A percentile compares a stretch with the other conserved stretches of the same genome.
phyloP scores from a whole-genome alignment of 2,113 vertebrate species.

The Rhinopithecus roxellana region DNA sequence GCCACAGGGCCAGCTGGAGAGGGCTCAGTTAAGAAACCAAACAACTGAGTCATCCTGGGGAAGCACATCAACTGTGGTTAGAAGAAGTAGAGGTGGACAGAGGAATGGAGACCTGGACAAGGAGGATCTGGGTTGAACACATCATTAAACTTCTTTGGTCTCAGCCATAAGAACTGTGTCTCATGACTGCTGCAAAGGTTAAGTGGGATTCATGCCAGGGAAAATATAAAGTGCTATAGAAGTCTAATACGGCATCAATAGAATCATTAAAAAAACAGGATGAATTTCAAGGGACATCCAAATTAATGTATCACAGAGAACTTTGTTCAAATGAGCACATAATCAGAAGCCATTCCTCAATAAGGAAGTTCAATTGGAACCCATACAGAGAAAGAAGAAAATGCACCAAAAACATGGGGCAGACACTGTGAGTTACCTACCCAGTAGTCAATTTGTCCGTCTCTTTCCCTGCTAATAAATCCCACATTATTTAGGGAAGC shows the following conservation, averaged over 20 bases:
- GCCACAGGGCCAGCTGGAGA: not conserved
- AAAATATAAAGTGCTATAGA: not conserved
- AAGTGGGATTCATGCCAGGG: not conserved
- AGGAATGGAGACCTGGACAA: not conserved
- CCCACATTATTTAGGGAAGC: not conserved
- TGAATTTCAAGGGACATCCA: not conserved
- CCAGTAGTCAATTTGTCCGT: not conserved
- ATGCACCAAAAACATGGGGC: not conserved
- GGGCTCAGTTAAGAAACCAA: not conserved
- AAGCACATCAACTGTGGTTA: rapidly evolving
- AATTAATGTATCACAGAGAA: not conserved
- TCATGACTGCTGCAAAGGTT: not conserved
- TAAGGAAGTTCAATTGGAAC: not conserved
- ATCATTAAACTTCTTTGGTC: not conserved
- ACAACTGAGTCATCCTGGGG: not conserved
- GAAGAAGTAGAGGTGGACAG: not conserved
- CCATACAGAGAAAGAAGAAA: not conserved
- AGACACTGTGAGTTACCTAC: not conserved
- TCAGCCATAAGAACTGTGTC: not conserved
- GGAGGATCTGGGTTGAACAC: not conserved
- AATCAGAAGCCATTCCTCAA: not conserved
- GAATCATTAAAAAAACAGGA: not conserved
- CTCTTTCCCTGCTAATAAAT: not conserved
- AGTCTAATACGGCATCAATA: not conserved
- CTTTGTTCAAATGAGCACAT: not conserved